Base-by-base conservation (phyloP, 2,797 vertebrate genomes). In the Sebastes taczanowskii region DNA sequence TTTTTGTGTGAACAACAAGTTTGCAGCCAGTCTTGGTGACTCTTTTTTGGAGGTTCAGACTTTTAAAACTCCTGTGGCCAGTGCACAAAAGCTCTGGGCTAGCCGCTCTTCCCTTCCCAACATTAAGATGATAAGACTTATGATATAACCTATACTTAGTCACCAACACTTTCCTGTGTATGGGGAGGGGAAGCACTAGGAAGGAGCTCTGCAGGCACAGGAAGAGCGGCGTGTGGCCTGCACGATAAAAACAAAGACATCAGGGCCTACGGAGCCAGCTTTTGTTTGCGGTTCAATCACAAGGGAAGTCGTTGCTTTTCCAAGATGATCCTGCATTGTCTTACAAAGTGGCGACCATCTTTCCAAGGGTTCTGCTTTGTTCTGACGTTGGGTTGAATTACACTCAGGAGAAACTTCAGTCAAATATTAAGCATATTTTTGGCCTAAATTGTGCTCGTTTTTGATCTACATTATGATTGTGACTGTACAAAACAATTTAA, bases 171-270 rank as follows among this genome's bases (percentile, higher is more conserved):
- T 84, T 79, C 66, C 85, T 74, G 78, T 18, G 22, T 35, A 42
- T 16, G 22, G 13, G 55, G 11, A 18, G 58, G 58, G 61, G 32
- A 38, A 77, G 68, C 52, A 22, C 20, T 11, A 27, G 82, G 78
- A 86, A 79, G 73, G 82, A 65, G 71, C 29, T 9, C 78, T 71
- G 82, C 81, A 73, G 74, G 83, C 52, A 11, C 49, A 68, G 86
- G 89, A 90, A 88, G 85, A 90, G 77, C 38, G 88, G 83, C 89
- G 84, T 82, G 90, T 70, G 86, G 88, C 84, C 86, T 71, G 78
- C 70, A 74, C 7, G 46, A 84, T 69, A 71, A 86, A 92, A 94
- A 93, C 90, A 92, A 94, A 94, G 91, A 90, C 91, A 89, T 91
- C 80, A 87, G 87, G 89, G 83, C 67, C 83, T 25, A 35, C 32